Evolutionary conservation across 2,797 vertebrate genomes (phyloP), one percentile per base, ranked within the genome.

Genomic region (Hephaestus fuliginosus): DNA sequence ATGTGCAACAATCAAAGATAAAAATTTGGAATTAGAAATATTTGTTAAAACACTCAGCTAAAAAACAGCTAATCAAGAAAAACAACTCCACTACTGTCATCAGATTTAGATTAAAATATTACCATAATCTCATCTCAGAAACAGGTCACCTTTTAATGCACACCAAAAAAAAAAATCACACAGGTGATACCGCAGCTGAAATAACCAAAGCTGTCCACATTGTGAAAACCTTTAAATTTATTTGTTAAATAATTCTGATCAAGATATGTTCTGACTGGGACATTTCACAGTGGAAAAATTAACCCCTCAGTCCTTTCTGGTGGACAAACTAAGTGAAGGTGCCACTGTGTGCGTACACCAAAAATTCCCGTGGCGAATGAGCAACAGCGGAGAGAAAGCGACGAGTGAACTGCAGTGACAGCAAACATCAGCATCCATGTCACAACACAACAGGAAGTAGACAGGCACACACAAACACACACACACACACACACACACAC

Each of bases 381-480:
- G 39, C 41, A 73, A 60, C 52, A 58, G 60, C 13, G 22, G 52
- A 33, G 18, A 52, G 28, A 81, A 51, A 64, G 67, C 11, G 6
- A 68, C 72, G 81, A 28, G 25, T 76, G 73, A 90, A 86, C 33
- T 78, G 80, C 86, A 85, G 74, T 84, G 86, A 88, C 82, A 91
- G 85, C 78, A 86, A 83, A 88, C 78, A 79, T 68, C 80, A 85
- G 83, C 86, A 80, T 86, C 71, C 62, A 72, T 82, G 81, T 85
- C 76, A 82, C 74, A 63, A 66, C 46, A 72, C 80, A 66, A 90
- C 75, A 86, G 82, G 84, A 92, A 85, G 78, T n/a, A 70, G 75
- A 65, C 80, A 87, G 49, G 7, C 78, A 5, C 65, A 30, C 41
- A 41, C 5, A 72, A 9, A 60, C 7, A 12, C 73, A 67, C 28